These are phyloP conservation scores for Delichon dasypus DNA, from an alignment of 2,797 vertebrate species.

Conservation along the genomic window DNA sequence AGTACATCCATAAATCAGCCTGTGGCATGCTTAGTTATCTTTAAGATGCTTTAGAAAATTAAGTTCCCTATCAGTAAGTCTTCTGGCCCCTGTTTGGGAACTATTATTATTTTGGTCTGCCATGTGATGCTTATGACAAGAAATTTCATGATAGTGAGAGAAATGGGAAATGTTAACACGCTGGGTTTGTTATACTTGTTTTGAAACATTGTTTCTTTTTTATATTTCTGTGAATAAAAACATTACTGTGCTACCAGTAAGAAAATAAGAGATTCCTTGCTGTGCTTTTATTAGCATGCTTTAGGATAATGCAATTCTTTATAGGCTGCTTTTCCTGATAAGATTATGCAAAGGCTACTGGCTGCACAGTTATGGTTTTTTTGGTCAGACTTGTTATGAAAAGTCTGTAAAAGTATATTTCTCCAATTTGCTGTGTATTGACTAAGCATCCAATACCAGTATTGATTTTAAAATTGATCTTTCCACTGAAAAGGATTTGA, in stretches of 20 bases:
- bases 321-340: conserved; percentile 15
- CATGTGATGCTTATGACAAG: not conserved
- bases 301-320: not conserved
- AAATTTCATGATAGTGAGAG: not conserved
- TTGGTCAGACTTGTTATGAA: not conserved
- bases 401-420: not conserved
- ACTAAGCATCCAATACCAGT: not conserved
- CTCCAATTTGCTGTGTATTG: not conserved
- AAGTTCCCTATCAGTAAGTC: not conserved
- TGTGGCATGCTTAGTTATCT: not conserved
- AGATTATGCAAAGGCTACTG: not conserved
- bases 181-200: not conserved
- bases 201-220: not conserved
- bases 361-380: not conserved
- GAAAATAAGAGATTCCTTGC: not conserved
- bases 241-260: not conserved
- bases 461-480: conserved; percentile 16
- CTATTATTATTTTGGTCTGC: not conserved
- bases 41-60: not conserved
- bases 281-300: not conserved
- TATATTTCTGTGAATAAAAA: not conserved
- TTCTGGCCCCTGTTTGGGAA: not conserved
- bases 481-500: not conserved
- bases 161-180: not conserved
- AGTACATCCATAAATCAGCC: not conserved